A percentile compares a stretch with the other conserved stretches of the same genome.
Conservation (phyloP, 2,888 invertebrate genomes). For the Notocelia uddmanniana region DNA sequence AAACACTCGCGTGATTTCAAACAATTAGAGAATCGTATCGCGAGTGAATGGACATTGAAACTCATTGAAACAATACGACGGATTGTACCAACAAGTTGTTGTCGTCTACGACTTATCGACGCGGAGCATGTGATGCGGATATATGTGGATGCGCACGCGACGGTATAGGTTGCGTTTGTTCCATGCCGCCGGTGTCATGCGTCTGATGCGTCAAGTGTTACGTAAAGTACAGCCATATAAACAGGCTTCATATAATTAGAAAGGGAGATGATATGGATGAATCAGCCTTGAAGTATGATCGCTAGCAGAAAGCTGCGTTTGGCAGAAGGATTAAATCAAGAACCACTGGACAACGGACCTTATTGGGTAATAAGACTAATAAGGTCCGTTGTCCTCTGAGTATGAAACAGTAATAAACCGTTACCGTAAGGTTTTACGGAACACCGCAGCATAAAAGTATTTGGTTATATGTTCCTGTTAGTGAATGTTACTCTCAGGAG, state of each 20-base stretch:
- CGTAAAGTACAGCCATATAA: not conserved
- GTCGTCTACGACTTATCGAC: not conserved
- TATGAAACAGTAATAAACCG: too few relatives aligned
- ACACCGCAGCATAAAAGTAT: too few relatives aligned
- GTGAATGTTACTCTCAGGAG: too few relatives aligned
- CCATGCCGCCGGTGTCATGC: constrained; percentile 16
- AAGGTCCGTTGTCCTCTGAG: too few relatives aligned
- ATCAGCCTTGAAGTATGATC: not conserved
- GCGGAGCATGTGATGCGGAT: constrained; percentile 5
- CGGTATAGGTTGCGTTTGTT: constrained; percentile 15
- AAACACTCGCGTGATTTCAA: constrained; percentile 1
- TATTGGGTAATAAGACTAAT: too few relatives aligned
- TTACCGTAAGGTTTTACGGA: too few relatives aligned
- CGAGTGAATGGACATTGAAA: constrained; percentile 19
- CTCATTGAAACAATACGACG: not conserved
- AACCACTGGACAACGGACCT: too few relatives aligned
- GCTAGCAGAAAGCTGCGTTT: too few relatives aligned
- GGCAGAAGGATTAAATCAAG: too few relatives aligned
- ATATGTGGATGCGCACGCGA: constrained; percentile 21
- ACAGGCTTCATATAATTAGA: not conserved
- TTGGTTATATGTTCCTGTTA: too few relatives aligned
- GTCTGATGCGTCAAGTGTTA: constrained; percentile 21
- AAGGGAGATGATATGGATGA: not conserved
- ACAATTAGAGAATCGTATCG: constrained; percentile 17
- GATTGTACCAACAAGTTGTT: not conserved